Evolutionary conservation across 2,888 invertebrate genomes (phyloP).

Genomic region (Ochropacha duplaris): DNA sequence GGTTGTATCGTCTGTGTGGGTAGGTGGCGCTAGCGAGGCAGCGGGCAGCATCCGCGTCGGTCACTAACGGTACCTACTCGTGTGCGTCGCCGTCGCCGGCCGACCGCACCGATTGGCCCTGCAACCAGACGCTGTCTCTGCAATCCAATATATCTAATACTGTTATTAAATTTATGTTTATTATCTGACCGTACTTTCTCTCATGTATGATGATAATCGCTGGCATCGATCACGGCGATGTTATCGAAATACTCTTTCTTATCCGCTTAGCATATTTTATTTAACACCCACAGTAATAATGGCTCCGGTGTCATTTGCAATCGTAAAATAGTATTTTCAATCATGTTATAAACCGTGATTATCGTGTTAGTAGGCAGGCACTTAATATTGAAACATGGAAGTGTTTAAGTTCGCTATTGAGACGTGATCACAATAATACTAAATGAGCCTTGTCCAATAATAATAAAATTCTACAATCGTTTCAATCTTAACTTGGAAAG

Average conservation of each 20-base stretch:
- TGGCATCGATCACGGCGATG: slow-evolving; percentile 65
- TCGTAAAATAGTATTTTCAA: slow-evolving; percentile 16
- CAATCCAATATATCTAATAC: slow-evolving; percentile 77
- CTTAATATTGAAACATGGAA: slow-evolving; percentile 2
- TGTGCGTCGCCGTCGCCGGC: slow-evolving; percentile 29
- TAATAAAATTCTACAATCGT: not conserved
- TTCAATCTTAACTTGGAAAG: not conserved
- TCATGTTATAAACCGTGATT: slow-evolving; percentile 5
- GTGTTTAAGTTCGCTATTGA: not conserved
- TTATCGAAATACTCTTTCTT: slow-evolving; percentile 55
- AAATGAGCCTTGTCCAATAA: not conserved
- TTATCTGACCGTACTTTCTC: slow-evolving; percentile 72
- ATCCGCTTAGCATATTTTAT: slow-evolving; percentile 60
- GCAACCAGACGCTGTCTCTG: slow-evolving; percentile 67
- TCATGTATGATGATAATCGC: slow-evolving; percentile 62
- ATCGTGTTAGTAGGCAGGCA: slow-evolving; percentile 7
- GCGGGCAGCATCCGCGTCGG: slow-evolving; percentile 11
- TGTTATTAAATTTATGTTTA: slow-evolving; percentile 76
- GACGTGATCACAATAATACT: not conserved
- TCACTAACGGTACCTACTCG: slow-evolving; percentile 70
- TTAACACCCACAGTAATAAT: slow-evolving; percentile 48
- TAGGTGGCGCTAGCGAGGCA: slow-evolving; percentile 3
- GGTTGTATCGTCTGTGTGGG: slow-evolving; percentile 59
- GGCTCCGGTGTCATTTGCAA: slow-evolving; percentile 30
- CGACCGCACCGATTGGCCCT: slow-evolving; percentile 64